phyloP scores from a whole-genome alignment of 2,888 invertebrate genomes.

The Heteromurus nitidus region DNA sequence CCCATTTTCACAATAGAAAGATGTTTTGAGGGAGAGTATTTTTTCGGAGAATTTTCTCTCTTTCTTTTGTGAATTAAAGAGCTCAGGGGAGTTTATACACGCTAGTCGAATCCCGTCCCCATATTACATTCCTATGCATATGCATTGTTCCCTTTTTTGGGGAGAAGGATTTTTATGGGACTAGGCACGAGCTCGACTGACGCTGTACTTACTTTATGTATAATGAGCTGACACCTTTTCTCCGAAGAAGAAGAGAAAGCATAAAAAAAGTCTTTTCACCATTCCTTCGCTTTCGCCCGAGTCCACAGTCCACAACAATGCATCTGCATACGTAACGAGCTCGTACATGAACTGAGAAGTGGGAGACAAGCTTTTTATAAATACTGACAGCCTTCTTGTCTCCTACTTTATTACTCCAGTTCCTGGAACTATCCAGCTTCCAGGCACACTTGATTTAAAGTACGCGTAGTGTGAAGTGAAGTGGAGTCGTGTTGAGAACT shows the following conservation, averaged over 20 bases:
- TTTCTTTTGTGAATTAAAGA: neutral
- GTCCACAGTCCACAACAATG: neutral
- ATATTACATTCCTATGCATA: too few species aligned
- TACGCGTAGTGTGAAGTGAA: too few species aligned
- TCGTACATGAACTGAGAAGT: too few species aligned
- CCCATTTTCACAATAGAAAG: neutral
- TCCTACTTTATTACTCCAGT: too few species aligned
- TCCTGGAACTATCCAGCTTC: too few species aligned
- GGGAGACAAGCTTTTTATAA: neutral
- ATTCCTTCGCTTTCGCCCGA: neutral
- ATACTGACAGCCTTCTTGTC: neutral
- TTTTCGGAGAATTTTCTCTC: neutral
- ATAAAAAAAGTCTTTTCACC: neutral
- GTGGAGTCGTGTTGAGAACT: too few species aligned
- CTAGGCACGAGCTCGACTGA: neutral
- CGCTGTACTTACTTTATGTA: neutral
- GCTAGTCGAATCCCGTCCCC: neutral
- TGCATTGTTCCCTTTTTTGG: too few species aligned
- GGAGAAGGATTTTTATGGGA: conserved; percentile 8
- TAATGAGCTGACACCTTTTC: too few species aligned
- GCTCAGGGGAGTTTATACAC: neutral
- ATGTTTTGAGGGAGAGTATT: neutral
- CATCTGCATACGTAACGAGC: neutral
- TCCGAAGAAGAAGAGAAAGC: too few species aligned
- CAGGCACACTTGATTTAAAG: too few species aligned